A percentile compares a stretch with the other conserved stretches of the same genome.
Evolutionary conservation across 2,113 vertebrate genomes (phyloP).

Genomic region (Mormyrus lacerda): DNA sequence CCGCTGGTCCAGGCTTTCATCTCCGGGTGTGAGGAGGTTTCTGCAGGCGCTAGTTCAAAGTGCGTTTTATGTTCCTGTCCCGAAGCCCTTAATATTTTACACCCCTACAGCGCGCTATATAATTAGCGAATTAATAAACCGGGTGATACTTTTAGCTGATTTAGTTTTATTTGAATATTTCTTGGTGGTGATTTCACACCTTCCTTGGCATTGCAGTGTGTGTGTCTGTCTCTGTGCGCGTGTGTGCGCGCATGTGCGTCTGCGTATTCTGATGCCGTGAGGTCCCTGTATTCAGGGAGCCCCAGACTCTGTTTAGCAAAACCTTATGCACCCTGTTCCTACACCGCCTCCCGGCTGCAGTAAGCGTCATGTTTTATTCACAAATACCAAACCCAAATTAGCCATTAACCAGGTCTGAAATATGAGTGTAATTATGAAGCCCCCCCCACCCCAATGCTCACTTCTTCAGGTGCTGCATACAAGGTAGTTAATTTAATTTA

Average conservation of each 20-base stretch:
- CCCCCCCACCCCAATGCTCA: constrained; percentile 27
- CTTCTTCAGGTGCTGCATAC: constrained; percentile 41
- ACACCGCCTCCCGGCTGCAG: constrained; percentile 54
- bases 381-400: constrained; percentile 61
- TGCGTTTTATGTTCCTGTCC: background rate
- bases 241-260: background rate
- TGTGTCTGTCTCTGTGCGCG: background rate
- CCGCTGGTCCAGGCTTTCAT: background rate
- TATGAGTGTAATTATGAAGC: constrained; percentile 60
- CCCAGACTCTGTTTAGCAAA: constrained; percentile 50
- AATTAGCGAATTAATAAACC: background rate
- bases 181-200: background rate
- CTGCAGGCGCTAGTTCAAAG: background rate
- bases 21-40: background rate
- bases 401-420: constrained; percentile 56
- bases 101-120: background rate
- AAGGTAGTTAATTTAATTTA: constrained; percentile 56
- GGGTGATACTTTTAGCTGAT: background rate
- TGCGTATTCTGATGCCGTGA: background rate
- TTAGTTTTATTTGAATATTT: background rate
- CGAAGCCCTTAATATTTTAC: background rate
- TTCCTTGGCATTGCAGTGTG: background rate
- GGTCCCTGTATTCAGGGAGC: background rate
- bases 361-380: constrained; percentile 65
- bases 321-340: constrained; percentile 58